Percentiles rank a stretch among this genome's conserved stretches.
Evolutionary conservation across 1,140 invertebrate genomes (phyloP).

Genomic region (Saccostrea echinata): DNA sequence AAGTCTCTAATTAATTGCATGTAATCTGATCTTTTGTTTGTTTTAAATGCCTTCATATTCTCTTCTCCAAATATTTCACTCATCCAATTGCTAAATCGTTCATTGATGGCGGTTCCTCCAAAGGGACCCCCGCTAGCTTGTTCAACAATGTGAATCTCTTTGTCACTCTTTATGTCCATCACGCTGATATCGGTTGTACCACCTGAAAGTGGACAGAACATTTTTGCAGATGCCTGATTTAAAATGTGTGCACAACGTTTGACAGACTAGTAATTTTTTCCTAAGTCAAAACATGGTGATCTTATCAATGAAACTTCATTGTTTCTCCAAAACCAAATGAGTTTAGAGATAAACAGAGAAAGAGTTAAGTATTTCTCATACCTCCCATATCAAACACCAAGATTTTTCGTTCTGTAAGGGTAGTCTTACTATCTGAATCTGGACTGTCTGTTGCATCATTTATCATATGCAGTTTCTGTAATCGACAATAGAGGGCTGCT

Average conservation of each 20-base stretch:
- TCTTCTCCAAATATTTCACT: slow-evolving; percentile 6
- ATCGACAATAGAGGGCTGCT: slow-evolving; percentile 48
- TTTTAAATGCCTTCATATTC: not conserved
- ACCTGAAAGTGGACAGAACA: not conserved
- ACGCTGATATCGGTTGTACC: slow-evolving; percentile 34
- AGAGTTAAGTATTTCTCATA: not conserved
- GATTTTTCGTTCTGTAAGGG: not conserved
- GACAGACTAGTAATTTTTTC: no score
- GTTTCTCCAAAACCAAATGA: not conserved
- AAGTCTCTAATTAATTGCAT: slow-evolving; percentile 2
- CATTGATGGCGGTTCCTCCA: slow-evolving; percentile 25
- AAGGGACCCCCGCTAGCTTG: slow-evolving; percentile 24
- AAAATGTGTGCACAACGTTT: no score
- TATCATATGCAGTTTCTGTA: not conserved
- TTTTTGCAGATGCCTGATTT: no score
- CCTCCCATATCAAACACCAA: slow-evolving; percentile 25
- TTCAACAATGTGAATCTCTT: not conserved
- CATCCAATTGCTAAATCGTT: not conserved
- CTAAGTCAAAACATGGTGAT: no score
- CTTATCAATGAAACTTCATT: not conserved
- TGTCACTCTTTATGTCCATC: not conserved
- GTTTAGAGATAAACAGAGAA: not conserved
- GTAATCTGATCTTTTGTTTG: slow-evolving; percentile 23
- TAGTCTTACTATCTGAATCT: not conserved
- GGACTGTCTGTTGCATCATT: not conserved